Conservation (phyloP, 2,797 vertebrate species). For the Hypotaenidia okinawae region DNA sequence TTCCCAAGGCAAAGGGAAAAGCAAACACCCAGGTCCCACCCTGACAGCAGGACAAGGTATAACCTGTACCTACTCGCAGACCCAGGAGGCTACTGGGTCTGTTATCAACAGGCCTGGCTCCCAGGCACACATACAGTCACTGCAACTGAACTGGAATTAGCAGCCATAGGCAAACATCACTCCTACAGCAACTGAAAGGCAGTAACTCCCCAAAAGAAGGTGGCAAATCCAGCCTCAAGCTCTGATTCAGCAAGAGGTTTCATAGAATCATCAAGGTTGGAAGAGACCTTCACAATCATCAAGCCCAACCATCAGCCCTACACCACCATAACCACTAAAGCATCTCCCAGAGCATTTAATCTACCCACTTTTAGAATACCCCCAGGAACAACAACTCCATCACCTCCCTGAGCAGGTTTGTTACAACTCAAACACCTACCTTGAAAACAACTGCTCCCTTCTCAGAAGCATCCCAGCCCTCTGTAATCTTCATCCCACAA, state of each 20-base stretch:
- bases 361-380: too few relatives aligned
- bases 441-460: accelerated
- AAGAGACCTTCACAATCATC: too few relatives aligned
- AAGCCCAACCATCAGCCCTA: too few relatives aligned
- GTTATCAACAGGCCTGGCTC: accelerated
- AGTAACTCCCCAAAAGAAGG: accelerated
- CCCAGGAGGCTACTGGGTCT: neutral
- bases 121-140: accelerated
- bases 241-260: accelerated
- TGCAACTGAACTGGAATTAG: neutral
- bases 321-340: too few relatives aligned
- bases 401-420: neutral
- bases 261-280: too few relatives aligned
- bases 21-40: neutral
- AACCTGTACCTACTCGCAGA: accelerated
- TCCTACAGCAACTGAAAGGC: neutral
- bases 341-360: too few relatives aligned
- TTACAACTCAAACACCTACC: neutral
- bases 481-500: accelerated
- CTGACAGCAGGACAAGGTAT: neutral
- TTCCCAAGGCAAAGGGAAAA: neutral
- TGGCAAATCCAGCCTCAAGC: accelerated
- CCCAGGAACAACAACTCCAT: too few relatives aligned
- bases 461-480: neutral
- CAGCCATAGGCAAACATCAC: neutral